Base-by-base conservation (phyloP, 2,888 invertebrate genomes). In the Mimas tiliae region DNA sequence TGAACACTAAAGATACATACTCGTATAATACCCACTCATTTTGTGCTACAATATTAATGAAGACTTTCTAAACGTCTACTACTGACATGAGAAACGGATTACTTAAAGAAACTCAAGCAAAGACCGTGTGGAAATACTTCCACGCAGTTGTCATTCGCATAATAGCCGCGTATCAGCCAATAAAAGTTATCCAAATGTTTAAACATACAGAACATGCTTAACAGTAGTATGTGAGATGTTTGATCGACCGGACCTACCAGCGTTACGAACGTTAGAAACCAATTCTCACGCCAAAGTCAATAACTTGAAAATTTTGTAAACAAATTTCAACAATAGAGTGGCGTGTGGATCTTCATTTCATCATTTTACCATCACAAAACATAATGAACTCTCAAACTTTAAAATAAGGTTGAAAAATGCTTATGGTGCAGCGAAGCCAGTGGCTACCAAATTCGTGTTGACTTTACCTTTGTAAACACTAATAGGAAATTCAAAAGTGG, bases 251-350 rank as follows among this genome's bases (percentile, higher is more conserved):
- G 86, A 90, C 91, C 91, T 90, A 91, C 92, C 90, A 84, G 89
- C 78, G 84, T 88, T 90, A 89, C 88, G 89, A 81, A 86, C 89
- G 86, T 86, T 87, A 87, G 89, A 85, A 85, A 86, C 84, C 86
- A 90, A 92, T 93, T 93, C 93, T 93, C 93, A 93, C 93, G 93
- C 86, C 86, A 88, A 86, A 89, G 89, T 92, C 90, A 93, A 93
- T 87, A 93, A 78, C 80, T 82, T 80, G 77, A 84, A 87, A 87
- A 88, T 88, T 86, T 83, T 77, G 91, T 91, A 91, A 91, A 93
- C 90, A 93, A 85, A 86, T 83, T 82, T 84, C 83, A 81, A 90
- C 89, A 90, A 91, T 87, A 85, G 87, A 80, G 80, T 79, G 79
- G 76, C 82, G 75, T 84, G 76, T 80, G 76, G 84, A 83, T 85